Conservation (phyloP, 2,113 vertebrate genomes). For the Etia nguti region DNA sequence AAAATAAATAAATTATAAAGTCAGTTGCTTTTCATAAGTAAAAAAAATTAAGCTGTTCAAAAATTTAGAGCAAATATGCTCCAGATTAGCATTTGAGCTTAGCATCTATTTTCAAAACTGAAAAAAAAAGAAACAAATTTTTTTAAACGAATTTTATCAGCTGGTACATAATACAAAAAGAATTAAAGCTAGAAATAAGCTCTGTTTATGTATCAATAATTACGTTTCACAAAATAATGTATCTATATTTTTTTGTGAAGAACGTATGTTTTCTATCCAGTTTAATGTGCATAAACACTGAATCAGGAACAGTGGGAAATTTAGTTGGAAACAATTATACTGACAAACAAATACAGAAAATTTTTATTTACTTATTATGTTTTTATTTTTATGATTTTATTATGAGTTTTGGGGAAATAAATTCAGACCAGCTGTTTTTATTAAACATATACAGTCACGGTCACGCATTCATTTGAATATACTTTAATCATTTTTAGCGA, state of each 20-base stretch:
- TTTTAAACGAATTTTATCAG: neutral
- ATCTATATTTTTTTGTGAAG: neutral
- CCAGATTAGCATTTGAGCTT: fast-evolving
- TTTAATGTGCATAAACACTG: neutral
- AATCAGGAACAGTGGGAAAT: neutral
- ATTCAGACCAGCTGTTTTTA: neutral
- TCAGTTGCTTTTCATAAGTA: neutral
- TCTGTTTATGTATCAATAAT: neutral
- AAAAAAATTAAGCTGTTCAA: neutral
- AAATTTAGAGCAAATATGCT: neutral
- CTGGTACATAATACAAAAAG: neutral
- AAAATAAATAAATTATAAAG: no score
- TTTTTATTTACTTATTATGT: neutral
- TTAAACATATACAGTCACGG: neutral
- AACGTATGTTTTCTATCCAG: neutral
- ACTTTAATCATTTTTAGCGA: neutral
- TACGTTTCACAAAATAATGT: fast-evolving
- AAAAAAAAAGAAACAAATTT: fast-evolving
- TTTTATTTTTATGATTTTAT: neutral
- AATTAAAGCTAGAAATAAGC: fast-evolving
- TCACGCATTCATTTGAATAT: fast-evolving
- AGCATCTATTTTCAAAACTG: neutral
- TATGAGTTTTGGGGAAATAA: neutral
- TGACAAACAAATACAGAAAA: neutral
- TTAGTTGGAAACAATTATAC: neutral